phyloP scores from a whole-genome alignment of 1,140 invertebrate species.

The Drosophila ficusphila region DNA sequence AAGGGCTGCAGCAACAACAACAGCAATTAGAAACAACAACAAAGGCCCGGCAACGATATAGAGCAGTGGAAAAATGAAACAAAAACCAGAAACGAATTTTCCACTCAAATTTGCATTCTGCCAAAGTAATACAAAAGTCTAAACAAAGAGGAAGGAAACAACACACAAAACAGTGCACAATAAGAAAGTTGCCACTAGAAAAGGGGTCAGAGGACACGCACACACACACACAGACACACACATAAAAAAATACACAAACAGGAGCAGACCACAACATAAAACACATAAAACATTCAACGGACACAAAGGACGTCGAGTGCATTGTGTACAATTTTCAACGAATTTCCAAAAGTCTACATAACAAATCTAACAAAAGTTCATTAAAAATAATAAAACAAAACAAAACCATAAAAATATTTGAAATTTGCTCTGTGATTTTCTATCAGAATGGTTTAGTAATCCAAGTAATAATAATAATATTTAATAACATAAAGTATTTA shows the following conservation, averaged over 20 bases:
- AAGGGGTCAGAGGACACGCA: constrained; percentile 45
- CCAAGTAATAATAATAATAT: constrained; percentile 60
- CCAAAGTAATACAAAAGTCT: constrained; percentile 52
- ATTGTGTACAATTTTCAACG: constrained; percentile 67
- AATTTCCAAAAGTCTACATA: constrained; percentile 72
- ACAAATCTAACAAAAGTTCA: constrained; percentile 39
- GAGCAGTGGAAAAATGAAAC: constrained; percentile 61
- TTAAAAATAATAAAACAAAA: constrained; percentile 37
- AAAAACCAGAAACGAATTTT: constrained; percentile 59
- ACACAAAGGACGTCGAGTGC: constrained; percentile 31
- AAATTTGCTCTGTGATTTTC: constrained; percentile 82
- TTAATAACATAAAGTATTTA: constrained; percentile 47
- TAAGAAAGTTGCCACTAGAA: constrained; percentile 24
- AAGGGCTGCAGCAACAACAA: constrained; percentile 28
- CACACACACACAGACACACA: constrained; percentile 36
- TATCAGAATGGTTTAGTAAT: constrained; percentile 80
- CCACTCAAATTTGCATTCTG: constrained; percentile 50
- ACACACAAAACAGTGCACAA: constrained; percentile 16
- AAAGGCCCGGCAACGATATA: constrained; percentile 49
- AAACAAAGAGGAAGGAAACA: constrained; percentile 41
- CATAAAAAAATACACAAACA: constrained; percentile 14
- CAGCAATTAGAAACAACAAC: constrained; percentile 34
- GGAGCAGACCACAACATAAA: constrained; percentile 25
- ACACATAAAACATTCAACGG: constrained; percentile 40
- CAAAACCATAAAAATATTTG: constrained; percentile 61